Percentiles rank a stretch among this genome's conserved stretches.
These are phyloP conservation scores for Notodonta dromedarius DNA, from an alignment of 2,888 invertebrate genomes.

Conservation along the genomic window DNA sequence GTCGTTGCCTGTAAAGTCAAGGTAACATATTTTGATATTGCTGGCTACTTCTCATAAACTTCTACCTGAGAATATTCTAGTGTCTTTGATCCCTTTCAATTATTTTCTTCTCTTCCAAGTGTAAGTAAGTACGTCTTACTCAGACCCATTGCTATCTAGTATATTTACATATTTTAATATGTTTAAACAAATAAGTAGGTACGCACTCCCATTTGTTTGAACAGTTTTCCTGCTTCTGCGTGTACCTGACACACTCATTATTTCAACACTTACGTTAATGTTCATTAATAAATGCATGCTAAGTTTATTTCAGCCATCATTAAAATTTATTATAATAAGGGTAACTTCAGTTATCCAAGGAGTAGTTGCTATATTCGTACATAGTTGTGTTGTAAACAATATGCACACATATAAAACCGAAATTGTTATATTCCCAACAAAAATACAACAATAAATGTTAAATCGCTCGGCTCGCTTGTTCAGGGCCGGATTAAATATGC, in stretches of 20 bases:
- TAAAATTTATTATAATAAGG: background rate
- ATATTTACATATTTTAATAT: background rate
- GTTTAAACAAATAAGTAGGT: background rate
- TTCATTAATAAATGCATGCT: conserved; percentile 9
- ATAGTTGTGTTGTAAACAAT: background rate
- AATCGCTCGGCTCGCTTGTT: conserved; percentile 13
- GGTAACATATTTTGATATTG: too few species aligned
- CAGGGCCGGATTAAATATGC: conserved; percentile 18
- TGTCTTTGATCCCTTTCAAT: background rate
- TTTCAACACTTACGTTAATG: conserved; percentile 18
- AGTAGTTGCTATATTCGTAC: background rate
- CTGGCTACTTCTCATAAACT: background rate
- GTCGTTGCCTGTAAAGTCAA: too few species aligned
- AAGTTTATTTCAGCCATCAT: conserved; percentile 16
- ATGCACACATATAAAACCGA: background rate
- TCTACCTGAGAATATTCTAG: background rate
- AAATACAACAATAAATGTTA: conserved; percentile 12
- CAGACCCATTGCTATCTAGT: background rate
- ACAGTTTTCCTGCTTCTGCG: background rate
- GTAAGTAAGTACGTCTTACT: background rate
- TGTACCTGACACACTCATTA: conserved; percentile 11
- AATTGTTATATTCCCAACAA: conserved; percentile 7
- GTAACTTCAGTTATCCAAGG: conserved; percentile 6
- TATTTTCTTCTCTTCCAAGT: background rate
- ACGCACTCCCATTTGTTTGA: background rate